Evolutionary conservation across 2,888 invertebrate genomes (phyloP).

Genomic region (Theretra japonica): DNA sequence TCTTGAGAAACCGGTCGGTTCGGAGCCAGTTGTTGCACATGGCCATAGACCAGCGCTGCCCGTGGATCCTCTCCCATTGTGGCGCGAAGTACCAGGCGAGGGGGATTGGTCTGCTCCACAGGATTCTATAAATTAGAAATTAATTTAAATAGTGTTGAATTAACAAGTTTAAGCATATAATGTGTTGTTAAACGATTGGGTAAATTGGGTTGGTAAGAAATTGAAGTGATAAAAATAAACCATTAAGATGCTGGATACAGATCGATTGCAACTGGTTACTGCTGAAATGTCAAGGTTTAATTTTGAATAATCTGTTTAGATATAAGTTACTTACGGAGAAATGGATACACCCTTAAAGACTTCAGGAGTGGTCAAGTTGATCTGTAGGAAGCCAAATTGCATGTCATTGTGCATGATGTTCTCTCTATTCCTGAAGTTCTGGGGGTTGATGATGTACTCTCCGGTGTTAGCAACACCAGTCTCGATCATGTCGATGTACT

Average conservation of each 20-base stretch:
- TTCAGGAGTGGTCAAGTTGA: constrained; percentile 92
- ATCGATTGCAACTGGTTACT: too few relatives aligned
- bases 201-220: too few relatives aligned
- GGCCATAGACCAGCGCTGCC: constrained; percentile 91
- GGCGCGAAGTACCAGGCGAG: constrained; percentile 96
- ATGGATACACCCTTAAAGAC: constrained; percentile 86
- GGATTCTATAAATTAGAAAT: constrained; percentile 71
- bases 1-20: constrained; percentile 91
- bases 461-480: constrained; percentile 88
- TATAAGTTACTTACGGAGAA: constrained; percentile 88
- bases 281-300: too few relatives aligned
- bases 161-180: too few relatives aligned
- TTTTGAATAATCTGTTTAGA: too few relatives aligned
- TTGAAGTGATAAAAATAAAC: too few relatives aligned
- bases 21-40: constrained; percentile 96
- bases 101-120: constrained; percentile 97
- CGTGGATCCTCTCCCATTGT: constrained; percentile 94
- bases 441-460: constrained; percentile 89
- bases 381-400: constrained; percentile 94
- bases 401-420: constrained; percentile 89
- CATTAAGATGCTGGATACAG: too few relatives aligned
- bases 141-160: too few relatives aligned
- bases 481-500: constrained; percentile 91
- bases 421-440: constrained; percentile 88
- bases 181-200: too few relatives aligned